Conservation (phyloP, 2,113 vertebrate genomes). For the Chaenocephalus aceratus region DNA sequence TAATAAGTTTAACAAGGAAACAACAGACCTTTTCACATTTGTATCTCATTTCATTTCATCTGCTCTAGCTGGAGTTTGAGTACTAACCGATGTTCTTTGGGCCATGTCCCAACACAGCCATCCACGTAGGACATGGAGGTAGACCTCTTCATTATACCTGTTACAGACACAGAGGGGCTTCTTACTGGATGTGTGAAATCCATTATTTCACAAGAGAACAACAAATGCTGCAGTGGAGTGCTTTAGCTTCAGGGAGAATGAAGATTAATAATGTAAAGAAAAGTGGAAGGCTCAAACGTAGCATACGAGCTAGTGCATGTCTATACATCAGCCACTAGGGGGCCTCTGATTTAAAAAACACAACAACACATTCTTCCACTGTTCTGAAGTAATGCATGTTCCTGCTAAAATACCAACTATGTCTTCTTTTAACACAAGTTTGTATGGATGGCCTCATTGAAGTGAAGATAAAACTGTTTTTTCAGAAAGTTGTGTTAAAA, state of each 20-base stretch:
- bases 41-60: not conserved
- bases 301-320: not conserved
- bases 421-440: not conserved
- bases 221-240: not conserved
- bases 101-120: constrained; percentile 94
- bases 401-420: not conserved
- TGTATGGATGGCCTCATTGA: not conserved
- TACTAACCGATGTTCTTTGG: constrained; percentile 94
- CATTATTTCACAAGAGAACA: not conserved
- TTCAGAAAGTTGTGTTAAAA: not conserved
- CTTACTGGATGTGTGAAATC: not conserved
- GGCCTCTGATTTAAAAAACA: constrained; percentile 31
- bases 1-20: not conserved
- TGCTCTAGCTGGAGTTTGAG: not conserved
- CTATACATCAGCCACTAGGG: constrained; percentile 48
- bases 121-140: constrained; percentile 95
- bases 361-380: not conserved
- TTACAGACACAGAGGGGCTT: constrained; percentile 12
- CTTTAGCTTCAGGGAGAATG: not conserved
- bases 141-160: constrained; percentile 92
- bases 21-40: not conserved
- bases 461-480: not conserved
- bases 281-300: not conserved
- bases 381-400: not conserved
- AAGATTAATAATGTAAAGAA: not conserved